phyloP scores from a whole-genome alignment of 2,888 invertebrate genomes.

The Scaptomyza tumidula region DNA sequence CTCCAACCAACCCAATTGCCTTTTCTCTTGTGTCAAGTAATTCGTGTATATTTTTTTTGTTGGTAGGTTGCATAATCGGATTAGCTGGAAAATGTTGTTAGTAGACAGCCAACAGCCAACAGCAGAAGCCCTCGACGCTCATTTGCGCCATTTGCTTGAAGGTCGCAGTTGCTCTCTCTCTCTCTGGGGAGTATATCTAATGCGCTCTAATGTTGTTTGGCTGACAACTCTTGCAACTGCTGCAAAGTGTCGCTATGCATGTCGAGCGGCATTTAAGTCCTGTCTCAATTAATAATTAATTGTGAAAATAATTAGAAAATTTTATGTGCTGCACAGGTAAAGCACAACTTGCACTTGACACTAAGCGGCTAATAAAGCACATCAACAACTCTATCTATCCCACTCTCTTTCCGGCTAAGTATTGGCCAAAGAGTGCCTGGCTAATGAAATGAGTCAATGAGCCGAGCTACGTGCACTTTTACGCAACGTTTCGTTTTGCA shows the following conservation, averaged over 20 bases:
- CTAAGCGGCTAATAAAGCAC: constrained; percentile 1
- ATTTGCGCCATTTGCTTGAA: constrained; percentile 62
- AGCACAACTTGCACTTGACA: constrained; percentile 27
- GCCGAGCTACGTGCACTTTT: constrained; percentile 49
- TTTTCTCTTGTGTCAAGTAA: constrained; percentile 42
- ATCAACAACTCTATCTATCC: constrained; percentile 2
- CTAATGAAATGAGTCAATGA: constrained; percentile 67
- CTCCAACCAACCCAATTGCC: constrained; percentile 8
- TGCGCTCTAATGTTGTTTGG: constrained; percentile 81
- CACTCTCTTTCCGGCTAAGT: constrained; percentile 3
- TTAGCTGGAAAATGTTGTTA: constrained; percentile 74
- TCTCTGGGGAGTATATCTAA: constrained; percentile 69
- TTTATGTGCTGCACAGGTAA: constrained; percentile 31
- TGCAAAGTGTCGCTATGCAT: constrained; percentile 67
- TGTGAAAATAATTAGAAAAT: constrained; percentile 66
- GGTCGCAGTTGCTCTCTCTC: constrained; percentile 40
- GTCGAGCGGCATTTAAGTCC: constrained; percentile 26
- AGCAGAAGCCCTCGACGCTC: constrained; percentile 36
- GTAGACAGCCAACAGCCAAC: constrained; percentile 23
- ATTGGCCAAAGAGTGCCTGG: constrained; percentile 17
- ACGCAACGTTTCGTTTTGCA: constrained; percentile 35
- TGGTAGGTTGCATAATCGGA: constrained; percentile 64
- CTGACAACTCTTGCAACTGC: constrained; percentile 30
- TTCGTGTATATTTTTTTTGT: constrained; percentile 3
- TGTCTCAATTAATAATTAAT: constrained; percentile 69